These are phyloP conservation scores for Tipula vernalis DNA, from an alignment of 2,888 invertebrate species.

Conservation along the genomic window DNA sequence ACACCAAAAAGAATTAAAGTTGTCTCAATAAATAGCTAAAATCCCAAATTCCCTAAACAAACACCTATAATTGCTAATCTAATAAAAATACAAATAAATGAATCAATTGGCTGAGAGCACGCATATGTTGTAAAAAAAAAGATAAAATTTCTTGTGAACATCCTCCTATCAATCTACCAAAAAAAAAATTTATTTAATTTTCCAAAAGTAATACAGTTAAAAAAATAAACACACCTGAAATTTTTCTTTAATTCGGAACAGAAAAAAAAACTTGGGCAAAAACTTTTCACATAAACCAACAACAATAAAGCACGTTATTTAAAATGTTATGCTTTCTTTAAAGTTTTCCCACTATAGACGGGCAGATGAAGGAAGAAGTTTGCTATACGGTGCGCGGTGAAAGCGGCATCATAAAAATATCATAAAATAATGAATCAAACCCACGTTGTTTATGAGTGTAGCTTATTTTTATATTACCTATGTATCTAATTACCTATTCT, in stretches of 20 bases:
- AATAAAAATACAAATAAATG: no score
- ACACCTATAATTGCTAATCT: no score
- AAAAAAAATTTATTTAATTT: not conserved
- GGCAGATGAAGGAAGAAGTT: not conserved
- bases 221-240: not conserved
- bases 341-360: not conserved
- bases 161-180: not conserved
- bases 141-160: no score
- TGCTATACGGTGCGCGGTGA: not conserved
- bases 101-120: no score
- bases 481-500: not conserved
- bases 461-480: not conserved
- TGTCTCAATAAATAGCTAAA: no score
- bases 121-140: no score
- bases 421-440: not conserved
- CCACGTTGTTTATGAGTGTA: not conserved
- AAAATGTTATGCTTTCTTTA: not conserved
- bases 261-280: not conserved
- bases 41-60: no score
- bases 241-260: not conserved
- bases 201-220: not conserved
- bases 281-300: not conserved
- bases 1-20: no score
- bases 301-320: not conserved
- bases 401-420: not conserved